Conservation (phyloP, 1,140 invertebrate genomes). For the Mylabris phalerata region DNA sequence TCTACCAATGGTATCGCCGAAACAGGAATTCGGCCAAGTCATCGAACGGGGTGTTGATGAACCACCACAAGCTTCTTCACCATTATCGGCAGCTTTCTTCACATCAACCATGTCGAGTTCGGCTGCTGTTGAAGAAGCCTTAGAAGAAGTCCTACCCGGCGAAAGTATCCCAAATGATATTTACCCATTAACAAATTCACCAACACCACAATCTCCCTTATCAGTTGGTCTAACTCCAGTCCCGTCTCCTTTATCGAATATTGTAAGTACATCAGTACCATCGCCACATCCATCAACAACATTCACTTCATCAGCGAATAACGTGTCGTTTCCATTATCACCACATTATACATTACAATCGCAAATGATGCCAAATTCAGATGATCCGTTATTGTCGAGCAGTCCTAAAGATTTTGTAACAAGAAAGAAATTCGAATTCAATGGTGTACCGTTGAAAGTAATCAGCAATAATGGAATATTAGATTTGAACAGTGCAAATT, state of each 20-base stretch:
- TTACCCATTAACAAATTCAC: conserved; percentile 57
- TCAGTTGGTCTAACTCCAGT: conserved; percentile 51
- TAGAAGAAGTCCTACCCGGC: conserved; percentile 71
- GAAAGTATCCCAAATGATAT: conserved; percentile 59
- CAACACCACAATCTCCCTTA: conserved; percentile 52
- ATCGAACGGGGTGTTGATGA: conserved; percentile 49
- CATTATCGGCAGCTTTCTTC: conserved; percentile 72
- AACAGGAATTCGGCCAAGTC: conserved; percentile 42
- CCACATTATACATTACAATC: conserved; percentile 54
- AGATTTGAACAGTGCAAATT: conserved; percentile 50
- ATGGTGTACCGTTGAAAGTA: conserved; percentile 51
- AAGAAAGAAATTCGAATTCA: conserved; percentile 56
- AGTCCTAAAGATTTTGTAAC: conserved; percentile 70
- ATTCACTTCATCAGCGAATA: conserved; percentile 38
- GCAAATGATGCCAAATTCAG: conserved; percentile 78
- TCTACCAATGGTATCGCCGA: conserved; percentile 43
- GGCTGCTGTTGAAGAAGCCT: conserved; percentile 73
- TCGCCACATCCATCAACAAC: conserved; percentile 48
- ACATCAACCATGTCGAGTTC: conserved; percentile 80
- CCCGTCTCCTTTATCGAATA: conserved; percentile 51
- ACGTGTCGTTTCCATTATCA: conserved; percentile 44
- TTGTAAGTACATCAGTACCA: conserved; percentile 45
- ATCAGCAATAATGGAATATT: conserved; percentile 55
- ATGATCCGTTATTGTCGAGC: conserved; percentile 73
- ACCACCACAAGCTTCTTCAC: conserved; percentile 58